Percentiles rank a stretch among this genome's conserved stretches.
Conservation (phyloP, 2,797 vertebrate species). For the Megaceryle alcyon region DNA sequence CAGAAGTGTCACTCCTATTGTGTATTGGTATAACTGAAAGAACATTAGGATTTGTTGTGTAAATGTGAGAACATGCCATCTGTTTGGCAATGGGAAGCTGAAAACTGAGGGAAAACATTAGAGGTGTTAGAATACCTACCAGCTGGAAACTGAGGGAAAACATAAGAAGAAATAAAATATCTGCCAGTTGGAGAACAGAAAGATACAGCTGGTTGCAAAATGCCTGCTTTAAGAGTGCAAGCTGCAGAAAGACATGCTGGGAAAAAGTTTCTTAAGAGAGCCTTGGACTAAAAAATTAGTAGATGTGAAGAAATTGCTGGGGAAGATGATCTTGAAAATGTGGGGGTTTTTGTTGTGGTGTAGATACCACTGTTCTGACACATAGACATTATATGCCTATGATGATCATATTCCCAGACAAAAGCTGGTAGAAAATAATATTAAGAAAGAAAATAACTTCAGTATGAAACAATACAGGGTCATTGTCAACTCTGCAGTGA, state of each 20-base stretch:
- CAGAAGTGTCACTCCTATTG: conserved; percentile 16
- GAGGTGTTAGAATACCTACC: conserved; percentile 64
- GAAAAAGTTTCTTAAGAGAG: not conserved
- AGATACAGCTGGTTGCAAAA: conserved; percentile 57
- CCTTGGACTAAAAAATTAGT: not conserved
- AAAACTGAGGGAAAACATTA: conserved; percentile 64
- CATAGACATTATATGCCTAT: not conserved
- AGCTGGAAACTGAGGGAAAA: conserved; percentile 63
- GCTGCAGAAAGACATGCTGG: not conserved
- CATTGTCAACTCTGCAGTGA: not conserved
- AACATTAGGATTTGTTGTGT: conserved; percentile 62
- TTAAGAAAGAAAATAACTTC: conserved; percentile 1
- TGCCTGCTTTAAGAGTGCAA: conserved; percentile 8
- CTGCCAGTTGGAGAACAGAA: conserved; percentile 44
- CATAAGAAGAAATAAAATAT: conserved; percentile 54
- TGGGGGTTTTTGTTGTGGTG: not conserved
- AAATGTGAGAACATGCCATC: conserved; percentile 65
- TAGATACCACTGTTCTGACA: not conserved
- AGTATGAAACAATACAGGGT: not conserved
- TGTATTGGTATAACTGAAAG: conserved; percentile 29
- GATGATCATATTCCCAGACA: not conserved
- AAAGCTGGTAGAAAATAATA: not conserved
- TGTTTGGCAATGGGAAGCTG: conserved; percentile 60
- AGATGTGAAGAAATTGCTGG: not conserved
- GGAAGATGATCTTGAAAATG: not conserved